Evolutionary conservation across 2,113 vertebrate species (phyloP).

Genomic region (Grammomys surdaster): DNA sequence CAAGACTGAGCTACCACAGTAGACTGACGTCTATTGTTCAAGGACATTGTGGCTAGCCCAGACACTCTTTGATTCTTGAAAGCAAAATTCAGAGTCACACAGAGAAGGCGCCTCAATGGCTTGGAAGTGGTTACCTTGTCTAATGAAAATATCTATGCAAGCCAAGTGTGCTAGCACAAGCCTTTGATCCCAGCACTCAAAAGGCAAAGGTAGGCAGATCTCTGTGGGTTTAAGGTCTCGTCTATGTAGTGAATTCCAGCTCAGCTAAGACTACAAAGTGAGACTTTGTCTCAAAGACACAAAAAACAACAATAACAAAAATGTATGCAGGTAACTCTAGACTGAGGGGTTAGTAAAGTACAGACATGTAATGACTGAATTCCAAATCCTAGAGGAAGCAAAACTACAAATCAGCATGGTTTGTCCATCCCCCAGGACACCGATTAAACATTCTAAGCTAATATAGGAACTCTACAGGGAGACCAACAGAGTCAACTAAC

Average conservation of each 20-base stretch:
- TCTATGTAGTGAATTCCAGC: background rate
- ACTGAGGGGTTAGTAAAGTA: background rate
- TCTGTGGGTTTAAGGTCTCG: background rate
- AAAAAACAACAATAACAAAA: background rate
- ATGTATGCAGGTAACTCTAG: background rate
- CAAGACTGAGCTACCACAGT: constrained; percentile 52
- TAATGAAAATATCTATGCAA: background rate
- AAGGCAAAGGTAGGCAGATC: background rate
- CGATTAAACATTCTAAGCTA: background rate
- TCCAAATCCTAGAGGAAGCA: background rate
- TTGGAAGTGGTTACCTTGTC: constrained; percentile 70
- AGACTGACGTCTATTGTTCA: constrained; percentile 66
- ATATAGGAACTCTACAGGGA: background rate
- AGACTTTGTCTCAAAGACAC: background rate
- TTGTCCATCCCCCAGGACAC: background rate
- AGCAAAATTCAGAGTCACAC: constrained; percentile 58
- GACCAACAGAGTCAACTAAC: too few relatives aligned
- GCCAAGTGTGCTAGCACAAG: background rate
- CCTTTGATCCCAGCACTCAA: background rate
- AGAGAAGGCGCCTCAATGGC: constrained; percentile 26
- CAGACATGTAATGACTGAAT: constrained; percentile 41
- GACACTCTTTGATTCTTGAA: constrained; percentile 67
- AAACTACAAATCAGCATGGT: background rate
- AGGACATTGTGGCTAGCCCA: constrained; percentile 46
- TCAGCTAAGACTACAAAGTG: background rate